phyloP scores from a whole-genome alignment of 2,888 invertebrate species.

The Halictus quadricinctus region DNA sequence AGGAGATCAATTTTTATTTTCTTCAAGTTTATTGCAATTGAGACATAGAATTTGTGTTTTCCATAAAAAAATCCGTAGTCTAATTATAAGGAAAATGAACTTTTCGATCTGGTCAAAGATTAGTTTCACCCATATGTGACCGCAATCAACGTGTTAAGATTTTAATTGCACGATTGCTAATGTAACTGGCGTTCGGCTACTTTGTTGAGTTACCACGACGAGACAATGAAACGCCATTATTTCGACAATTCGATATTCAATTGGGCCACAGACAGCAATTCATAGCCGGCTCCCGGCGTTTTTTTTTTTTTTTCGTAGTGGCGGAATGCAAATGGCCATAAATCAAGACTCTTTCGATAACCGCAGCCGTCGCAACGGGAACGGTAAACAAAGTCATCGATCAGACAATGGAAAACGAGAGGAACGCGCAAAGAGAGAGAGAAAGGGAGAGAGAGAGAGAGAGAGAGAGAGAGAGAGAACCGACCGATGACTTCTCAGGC shows the following conservation, averaged over 20 bases:
- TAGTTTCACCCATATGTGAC: not conserved
- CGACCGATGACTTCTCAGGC: conserved; percentile 31
- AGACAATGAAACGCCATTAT: conserved; percentile 24
- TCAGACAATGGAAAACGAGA: not conserved
- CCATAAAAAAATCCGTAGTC: not conserved
- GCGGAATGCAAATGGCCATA: conserved; percentile 29
- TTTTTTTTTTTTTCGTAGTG: not conserved
- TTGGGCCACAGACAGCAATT: not conserved
- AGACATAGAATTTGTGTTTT: too few species aligned
- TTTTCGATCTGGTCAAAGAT: not conserved
- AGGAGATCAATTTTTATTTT: not conserved
- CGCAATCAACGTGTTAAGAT: not conserved
- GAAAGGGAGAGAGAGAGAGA: not conserved
- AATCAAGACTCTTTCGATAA: conserved; percentile 54
- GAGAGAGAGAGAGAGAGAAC: not conserved
- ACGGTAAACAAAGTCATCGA: conserved; percentile 33
- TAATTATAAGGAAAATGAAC: not conserved
- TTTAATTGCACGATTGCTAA: not conserved
- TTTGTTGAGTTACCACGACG: not conserved
- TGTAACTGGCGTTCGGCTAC: not conserved
- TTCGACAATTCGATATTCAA: conserved; percentile 18
- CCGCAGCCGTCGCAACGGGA: conserved; percentile 6
- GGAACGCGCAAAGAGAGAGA: not conserved
- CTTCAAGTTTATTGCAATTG: too few species aligned
- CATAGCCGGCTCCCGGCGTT: not conserved